These are phyloP conservation scores for Tubulanus polymorphus DNA, from an alignment of 2,888 invertebrate genomes.

Conservation along the genomic window DNA sequence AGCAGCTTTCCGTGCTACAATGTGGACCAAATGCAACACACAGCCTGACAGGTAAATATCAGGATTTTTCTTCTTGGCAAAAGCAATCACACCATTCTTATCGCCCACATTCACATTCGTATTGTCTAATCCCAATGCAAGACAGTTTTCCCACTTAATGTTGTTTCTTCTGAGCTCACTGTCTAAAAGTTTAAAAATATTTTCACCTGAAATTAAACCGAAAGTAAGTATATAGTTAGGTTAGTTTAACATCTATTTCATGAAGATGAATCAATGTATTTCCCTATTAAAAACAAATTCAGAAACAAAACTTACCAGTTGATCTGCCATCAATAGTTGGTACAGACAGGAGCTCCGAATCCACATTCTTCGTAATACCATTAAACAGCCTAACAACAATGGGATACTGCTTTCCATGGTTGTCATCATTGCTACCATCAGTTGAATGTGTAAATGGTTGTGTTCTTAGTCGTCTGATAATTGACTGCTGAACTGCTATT, in stretches of 20 bases:
- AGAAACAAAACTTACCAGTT: background rate
- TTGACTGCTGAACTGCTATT: background rate
- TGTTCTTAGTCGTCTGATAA: too few species aligned
- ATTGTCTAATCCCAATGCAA: constrained; percentile 21
- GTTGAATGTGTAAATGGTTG: background rate
- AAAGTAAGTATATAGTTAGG: too few species aligned
- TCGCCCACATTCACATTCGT: constrained; percentile 13
- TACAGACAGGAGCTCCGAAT: background rate
- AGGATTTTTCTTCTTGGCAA: constrained; percentile 17
- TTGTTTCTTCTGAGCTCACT: background rate
- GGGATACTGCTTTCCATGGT: background rate
- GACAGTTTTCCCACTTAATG: constrained; percentile 18
- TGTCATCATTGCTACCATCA: background rate
- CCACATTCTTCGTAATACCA: background rate
- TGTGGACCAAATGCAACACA: constrained; percentile 17
- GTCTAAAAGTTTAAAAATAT: constrained; percentile 5
- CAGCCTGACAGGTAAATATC: constrained; percentile 16
- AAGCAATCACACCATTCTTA: constrained; percentile 17
- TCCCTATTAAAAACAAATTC: background rate
- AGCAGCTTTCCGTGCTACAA: constrained; percentile 18
- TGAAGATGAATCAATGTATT: background rate
- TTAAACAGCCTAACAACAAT: background rate
- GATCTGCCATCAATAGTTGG: background rate
- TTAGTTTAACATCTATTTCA: too few species aligned
- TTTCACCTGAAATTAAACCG: constrained; percentile 9